phyloP scores from a whole-genome alignment of 2,113 vertebrate species.

The Azemiops feae region DNA sequence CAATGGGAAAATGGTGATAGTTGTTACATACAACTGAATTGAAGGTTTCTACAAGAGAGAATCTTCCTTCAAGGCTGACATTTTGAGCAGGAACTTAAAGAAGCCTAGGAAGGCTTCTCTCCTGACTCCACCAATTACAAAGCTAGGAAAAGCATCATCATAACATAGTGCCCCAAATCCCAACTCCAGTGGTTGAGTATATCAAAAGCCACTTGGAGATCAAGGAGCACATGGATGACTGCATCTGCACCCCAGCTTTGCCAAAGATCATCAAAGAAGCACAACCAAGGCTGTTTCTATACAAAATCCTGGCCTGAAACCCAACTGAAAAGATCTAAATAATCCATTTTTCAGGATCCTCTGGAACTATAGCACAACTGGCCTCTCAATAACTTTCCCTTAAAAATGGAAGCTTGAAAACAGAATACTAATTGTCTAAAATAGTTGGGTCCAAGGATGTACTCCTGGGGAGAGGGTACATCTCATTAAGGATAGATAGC shows the following conservation, averaged over 20 bases:
- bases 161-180: neutral
- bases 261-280: neutral
- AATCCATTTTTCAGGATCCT: neutral
- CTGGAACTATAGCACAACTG: neutral
- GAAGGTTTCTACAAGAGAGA: too few species aligned
- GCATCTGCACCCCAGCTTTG: neutral
- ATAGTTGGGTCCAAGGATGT: neutral
- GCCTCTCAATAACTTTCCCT: neutral
- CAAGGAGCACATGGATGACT: neutral
- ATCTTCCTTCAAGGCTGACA: too few species aligned
- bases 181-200: neutral
- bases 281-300: neutral
- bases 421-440: neutral
- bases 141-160: neutral
- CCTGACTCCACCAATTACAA: too few species aligned
- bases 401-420: neutral
- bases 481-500: neutral
- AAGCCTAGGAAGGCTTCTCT: too few species aligned
- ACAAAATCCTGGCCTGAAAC: neutral
- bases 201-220: neutral
- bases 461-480: neutral
- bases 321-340: neutral
- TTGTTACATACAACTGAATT: too few species aligned
- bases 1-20: too few species aligned
- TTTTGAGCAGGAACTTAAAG: too few species aligned